A percentile compares a stretch with the other conserved stretches of the same genome.
phyloP scores from a whole-genome alignment of 2,797 vertebrate species.

The Leptoclinus maculatus region DNA sequence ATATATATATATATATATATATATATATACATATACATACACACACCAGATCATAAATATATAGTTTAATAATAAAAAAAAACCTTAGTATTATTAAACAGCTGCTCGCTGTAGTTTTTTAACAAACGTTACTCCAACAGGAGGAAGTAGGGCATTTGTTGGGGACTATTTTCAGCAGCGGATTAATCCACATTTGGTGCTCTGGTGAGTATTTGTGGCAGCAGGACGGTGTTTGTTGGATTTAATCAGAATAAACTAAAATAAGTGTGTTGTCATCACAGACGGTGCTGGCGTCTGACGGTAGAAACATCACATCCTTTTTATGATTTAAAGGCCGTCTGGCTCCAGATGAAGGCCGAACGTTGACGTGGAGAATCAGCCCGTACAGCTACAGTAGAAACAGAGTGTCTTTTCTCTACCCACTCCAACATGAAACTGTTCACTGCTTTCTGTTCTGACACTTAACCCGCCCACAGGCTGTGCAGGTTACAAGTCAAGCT shows the following conservation, averaged over 20 bases:
- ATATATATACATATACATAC: too few species aligned
- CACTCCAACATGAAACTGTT: conserved; percentile 15
- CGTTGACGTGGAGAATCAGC: neutral
- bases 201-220: neutral
- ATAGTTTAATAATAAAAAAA: neutral
- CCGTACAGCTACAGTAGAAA: neutral
- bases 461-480: conserved; percentile 22
- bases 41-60: too few species aligned
- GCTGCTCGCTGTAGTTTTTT: neutral
- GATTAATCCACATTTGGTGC: neutral
- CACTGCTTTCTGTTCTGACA: neutral
- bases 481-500: conserved; percentile 14
- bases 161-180: neutral
- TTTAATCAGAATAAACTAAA: neutral
- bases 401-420: neutral
- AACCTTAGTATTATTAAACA: neutral
- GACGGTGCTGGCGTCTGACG: neutral
- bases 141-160: neutral
- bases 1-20: too few species aligned
- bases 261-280: neutral
- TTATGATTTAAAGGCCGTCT: neutral
- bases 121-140: neutral
- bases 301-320: neutral
- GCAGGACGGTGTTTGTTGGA: neutral
- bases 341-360: neutral